These are phyloP conservation scores for Resseliella maxima DNA, from an alignment of 2,888 invertebrate genomes.

Conservation along the genomic window DNA sequence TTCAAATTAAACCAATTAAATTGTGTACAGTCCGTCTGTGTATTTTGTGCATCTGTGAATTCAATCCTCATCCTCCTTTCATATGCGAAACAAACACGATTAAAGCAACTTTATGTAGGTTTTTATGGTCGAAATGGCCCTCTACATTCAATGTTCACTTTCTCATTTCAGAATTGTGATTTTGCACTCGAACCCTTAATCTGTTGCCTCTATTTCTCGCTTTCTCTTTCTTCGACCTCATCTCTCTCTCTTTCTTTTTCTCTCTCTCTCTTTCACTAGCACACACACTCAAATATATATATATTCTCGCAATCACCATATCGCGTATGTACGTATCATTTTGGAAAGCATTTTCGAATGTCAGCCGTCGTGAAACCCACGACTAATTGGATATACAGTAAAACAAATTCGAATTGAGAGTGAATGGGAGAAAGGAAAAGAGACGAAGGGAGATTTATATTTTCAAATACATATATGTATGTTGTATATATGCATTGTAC, in stretches of 20 bases:
- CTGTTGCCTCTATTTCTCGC: neutral
- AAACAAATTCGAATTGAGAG: slow-evolving; percentile 31
- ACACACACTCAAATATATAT: neutral
- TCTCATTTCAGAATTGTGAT: neutral
- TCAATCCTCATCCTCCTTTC: too few relatives aligned
- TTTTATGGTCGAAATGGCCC: neutral
- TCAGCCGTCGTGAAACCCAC: slow-evolving; percentile 6
- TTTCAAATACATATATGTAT: too few relatives aligned
- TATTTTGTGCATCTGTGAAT: slow-evolving; percentile 3
- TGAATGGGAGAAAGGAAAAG: too few relatives aligned
- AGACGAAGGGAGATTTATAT: too few relatives aligned
- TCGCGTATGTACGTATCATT: neutral
- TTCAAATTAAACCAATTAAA: slow-evolving; percentile 49
- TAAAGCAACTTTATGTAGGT: slow-evolving; percentile 42
- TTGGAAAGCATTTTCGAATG: slow-evolving; percentile 19
- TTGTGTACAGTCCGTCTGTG: slow-evolving; percentile 5
- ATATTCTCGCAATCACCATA: neutral
- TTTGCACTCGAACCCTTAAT: neutral
- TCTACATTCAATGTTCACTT: neutral
- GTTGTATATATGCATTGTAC: neutral
- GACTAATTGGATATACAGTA: slow-evolving; percentile 41
- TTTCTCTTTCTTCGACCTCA: neutral
- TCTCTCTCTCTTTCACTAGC: neutral
- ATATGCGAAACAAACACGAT: neutral
- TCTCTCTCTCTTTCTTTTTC: neutral